Evolutionary conservation across 2,797 vertebrate genomes (phyloP).

Genomic region (Phalloptychus januarius): DNA sequence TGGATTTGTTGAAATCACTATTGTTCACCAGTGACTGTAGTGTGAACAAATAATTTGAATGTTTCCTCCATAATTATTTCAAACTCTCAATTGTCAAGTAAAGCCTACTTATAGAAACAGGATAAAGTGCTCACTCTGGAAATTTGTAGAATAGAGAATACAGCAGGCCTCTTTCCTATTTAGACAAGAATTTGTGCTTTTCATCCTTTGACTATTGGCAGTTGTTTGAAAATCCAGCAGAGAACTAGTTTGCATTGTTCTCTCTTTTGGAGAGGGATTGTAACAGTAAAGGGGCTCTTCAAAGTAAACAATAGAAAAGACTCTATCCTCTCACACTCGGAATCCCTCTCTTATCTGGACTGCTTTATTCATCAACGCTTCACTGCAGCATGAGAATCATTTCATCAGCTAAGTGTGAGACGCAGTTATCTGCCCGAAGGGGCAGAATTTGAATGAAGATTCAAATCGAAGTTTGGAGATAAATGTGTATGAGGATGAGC

Average conservation of each 20-base stretch:
- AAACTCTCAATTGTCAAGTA: background rate
- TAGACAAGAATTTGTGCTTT: conserved; percentile 43
- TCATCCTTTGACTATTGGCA: conserved; percentile 29
- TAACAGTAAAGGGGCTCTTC: conserved; percentile 42
- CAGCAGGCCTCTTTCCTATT: conserved; percentile 45
- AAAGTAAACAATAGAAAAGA: conserved; percentile 48
- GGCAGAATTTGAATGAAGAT: too few species aligned
- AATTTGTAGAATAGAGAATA: conserved; percentile 23
- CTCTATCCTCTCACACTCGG: conserved; percentile 36
- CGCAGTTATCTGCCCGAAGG: conserved; percentile 38
- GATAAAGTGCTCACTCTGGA: conserved; percentile 15
- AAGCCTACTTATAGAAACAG: background rate
- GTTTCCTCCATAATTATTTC: background rate
- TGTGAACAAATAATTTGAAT: background rate
- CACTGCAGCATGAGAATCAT: conserved; percentile 33
- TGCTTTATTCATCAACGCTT: conserved; percentile 55
- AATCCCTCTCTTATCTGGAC: conserved; percentile 12
- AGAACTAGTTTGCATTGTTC: conserved; percentile 41
- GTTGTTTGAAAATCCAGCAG: conserved; percentile 38
- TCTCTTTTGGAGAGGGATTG: conserved; percentile 33
- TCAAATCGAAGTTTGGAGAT: conserved; percentile 31
- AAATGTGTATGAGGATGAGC: conserved; percentile 16
- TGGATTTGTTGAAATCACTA: background rate
- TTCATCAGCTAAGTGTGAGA: conserved; percentile 50
- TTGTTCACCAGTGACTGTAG: background rate